Base-by-base conservation (phyloP, 2,888 invertebrate genomes). In the Amaurobius ferox region DNA sequence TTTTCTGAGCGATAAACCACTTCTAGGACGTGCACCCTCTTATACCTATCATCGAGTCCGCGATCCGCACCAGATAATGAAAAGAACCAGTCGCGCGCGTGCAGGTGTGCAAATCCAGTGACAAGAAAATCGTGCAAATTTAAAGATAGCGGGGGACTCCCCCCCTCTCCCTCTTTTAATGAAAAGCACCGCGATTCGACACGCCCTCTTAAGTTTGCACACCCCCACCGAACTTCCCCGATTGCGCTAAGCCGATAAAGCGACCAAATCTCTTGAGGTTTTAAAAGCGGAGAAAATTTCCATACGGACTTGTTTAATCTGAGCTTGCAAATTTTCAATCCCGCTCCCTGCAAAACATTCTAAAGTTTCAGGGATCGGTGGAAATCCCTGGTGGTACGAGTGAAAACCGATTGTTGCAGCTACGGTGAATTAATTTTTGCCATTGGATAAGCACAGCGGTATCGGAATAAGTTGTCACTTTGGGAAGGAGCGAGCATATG, bases 71-170 rank as follows among this genome's bases (percentile, higher is more conserved):
- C 77, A 9, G 30, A 64, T 40, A 79, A 73, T 81, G 74, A 81
- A 81, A 81, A 61, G 74, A 74, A 61, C n/a, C 80, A 74, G 61
- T 30, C 28, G 70, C 40, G 68, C 74, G 80, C 66, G 26, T 55
- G 66, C 79, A 80, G 79, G 79, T 80, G 79, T 73, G 79, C 74
- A 74, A 74, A 74, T 68, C 80, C 73, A 32, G 55, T 74, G 61
- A 62, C 80, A 81, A 68, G 74, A 81, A 81, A 81, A 81, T 74
- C 80, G 80, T 81, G 74, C 74, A 74, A 81, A 81, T 81, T 81
- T 81, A 81, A 81, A 81, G 80, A 81, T 83, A 83, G 76, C 55
- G 55, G 55, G 55, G 55, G 73, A 11, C 30, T 28, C 66, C 66
- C 66, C 44, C 23, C 23, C 23, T 5, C 55, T 23, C 23, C 23